Conservation (phyloP, 2,797 vertebrate species). For the Xenentodon cancila region DNA sequence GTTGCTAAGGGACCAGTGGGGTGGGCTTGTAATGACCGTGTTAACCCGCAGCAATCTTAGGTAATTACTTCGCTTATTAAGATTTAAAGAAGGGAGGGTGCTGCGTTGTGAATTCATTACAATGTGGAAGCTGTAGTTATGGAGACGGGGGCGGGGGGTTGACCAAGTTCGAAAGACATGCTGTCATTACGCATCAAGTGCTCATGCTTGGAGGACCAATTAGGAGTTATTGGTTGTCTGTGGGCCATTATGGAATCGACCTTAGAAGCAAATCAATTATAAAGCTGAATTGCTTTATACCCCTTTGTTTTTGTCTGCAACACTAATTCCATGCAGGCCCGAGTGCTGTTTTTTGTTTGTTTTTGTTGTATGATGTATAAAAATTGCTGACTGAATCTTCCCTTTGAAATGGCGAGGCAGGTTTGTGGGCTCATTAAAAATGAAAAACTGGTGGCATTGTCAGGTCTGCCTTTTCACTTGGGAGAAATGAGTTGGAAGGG, state of each 20-base stretch:
- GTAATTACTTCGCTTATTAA: conserved; percentile 64
- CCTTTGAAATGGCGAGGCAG: conserved; percentile 51
- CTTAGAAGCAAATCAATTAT: conserved; percentile 57
- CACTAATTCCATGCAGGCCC: conserved; percentile 35
- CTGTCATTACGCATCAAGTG: conserved; percentile 55
- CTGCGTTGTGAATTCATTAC: conserved; percentile 44
- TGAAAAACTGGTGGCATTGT: conserved; percentile 57
- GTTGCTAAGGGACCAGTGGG: conserved; percentile 59
- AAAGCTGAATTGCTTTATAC: conserved; percentile 56
- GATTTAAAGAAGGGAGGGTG: conserved; percentile 44
- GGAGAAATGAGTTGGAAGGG: conserved; percentile 41
- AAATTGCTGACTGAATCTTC: conserved; percentile 63
- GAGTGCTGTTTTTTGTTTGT: conserved; percentile 31
- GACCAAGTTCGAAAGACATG: conserved; percentile 43
- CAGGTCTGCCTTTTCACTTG: conserved; percentile 54
- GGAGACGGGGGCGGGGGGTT: conserved; percentile 39
- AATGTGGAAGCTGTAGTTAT: conserved; percentile 33
- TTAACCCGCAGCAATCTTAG: conserved; percentile 52
- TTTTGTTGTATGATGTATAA: conserved; percentile 61
- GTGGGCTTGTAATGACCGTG: conserved; percentile 38
- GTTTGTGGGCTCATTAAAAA: conserved; percentile 79
- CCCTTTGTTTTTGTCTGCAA: conserved; percentile 41
- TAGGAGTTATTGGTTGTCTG: conserved; percentile 65
- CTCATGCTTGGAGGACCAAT: conserved; percentile 66
- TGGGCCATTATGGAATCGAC: conserved; percentile 49